Evolutionary conservation across 2,113 vertebrate genomes (phyloP), one percentile per base, ranked within the genome.

Genomic region (Campylomormyrus numenius): DNA sequence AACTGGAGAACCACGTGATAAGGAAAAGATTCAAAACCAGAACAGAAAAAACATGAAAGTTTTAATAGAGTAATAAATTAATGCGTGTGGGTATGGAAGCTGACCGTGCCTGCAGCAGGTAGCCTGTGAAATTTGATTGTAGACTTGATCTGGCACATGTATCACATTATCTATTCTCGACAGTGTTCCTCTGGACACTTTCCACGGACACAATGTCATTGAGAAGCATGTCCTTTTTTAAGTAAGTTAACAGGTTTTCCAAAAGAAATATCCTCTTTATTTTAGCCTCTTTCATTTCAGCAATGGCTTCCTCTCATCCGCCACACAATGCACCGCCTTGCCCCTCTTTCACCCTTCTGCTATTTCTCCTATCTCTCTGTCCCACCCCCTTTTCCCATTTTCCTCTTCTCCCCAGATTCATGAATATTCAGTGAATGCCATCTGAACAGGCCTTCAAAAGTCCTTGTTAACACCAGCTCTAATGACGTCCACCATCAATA

Each of bases 391-490:
- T 35, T 45, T 24, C 35, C 49, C 48, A 21, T 50, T 52, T 31
- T 35, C 70, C 52, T 6, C 45, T 8, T 45, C 21, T 49, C 80
- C n/a, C 42, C 62, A 6, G 24, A 92, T 92, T 94, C 93, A 80
- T 90, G 90, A 52, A 52, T 92, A 88, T 91, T 92, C 88, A 93
- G 90, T 89, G 89, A 74, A 42, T 90, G 27, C 85, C 86, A 84
- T 90, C 88, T 52, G 70, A 86, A 74, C 88, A 89, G 70, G 31
- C 89, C 62, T 42, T 87, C 88, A 46, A 66, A 86, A 89, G 84
- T 85, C 80, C 88, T 90, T 92, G 92, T 86, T 90, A 90, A 91
- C 66, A 89, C 89, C 80, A 89, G 58, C 56, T 48, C 52, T 90
- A 91, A 92, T 91, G 89, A n/a, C 39, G 70, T 74, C 58, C 66